Percentiles rank a stretch among this genome's conserved stretches.
Evolutionary conservation across 2,888 invertebrate species (phyloP).

Genomic region (Cerastis rubricosa): DNA sequence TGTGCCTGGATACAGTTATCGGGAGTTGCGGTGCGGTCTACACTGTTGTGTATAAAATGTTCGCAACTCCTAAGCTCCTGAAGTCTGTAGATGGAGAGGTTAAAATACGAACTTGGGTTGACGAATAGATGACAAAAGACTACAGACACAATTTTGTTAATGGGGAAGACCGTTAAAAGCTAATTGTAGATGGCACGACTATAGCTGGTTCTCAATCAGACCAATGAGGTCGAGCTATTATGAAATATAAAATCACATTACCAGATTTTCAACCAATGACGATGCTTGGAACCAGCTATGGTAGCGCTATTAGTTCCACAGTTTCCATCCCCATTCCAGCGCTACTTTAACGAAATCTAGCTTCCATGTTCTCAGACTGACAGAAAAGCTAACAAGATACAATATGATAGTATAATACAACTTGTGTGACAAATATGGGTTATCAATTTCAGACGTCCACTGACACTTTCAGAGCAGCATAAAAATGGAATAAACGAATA

Average conservation of each 20-base stretch:
- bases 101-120: neutral
- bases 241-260: too few relatives aligned
- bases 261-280: too few relatives aligned
- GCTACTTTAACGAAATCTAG: neutral
- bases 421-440: slow-evolving; percentile 30
- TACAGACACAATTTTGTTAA: too few relatives aligned
- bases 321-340: too few relatives aligned
- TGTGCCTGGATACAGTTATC: slow-evolving; percentile 40
- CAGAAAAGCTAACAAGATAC: slow-evolving; percentile 1
- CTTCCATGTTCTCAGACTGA: neutral
- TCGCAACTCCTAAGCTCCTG: neutral
- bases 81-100: neutral
- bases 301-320: too few relatives aligned
- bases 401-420: slow-evolving; percentile 16
- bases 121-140: neutral
- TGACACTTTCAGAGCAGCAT: slow-evolving; percentile 35
- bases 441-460: slow-evolving; percentile 35
- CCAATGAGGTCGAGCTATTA: too few relatives aligned
- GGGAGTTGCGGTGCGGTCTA: neutral
- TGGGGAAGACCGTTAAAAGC: too few relatives aligned
- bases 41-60: neutral
- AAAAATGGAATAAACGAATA: slow-evolving; percentile 45
- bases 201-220: too few relatives aligned
- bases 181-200: too few relatives aligned
- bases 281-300: too few relatives aligned